Base-by-base conservation (phyloP, 2,888 invertebrate genomes). In the Lasioglossum leucozonium region DNA sequence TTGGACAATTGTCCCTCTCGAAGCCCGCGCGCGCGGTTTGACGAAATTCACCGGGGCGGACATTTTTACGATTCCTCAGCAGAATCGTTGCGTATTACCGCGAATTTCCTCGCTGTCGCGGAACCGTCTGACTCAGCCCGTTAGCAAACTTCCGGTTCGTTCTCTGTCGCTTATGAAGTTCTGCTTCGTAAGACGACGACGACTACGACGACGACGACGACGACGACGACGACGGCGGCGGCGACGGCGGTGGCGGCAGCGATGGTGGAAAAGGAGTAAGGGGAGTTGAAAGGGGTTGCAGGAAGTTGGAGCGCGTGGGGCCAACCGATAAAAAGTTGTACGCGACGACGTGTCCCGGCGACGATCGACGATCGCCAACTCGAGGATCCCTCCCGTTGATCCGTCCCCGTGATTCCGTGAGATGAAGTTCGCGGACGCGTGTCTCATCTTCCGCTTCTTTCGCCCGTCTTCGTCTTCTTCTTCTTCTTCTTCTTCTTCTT, bases 91-190 rank as follows among this genome's bases (percentile, higher is more conserved):
- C 77, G 85, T 72, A 75, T 86, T 84, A 85, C 78, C 85, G 78
- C 81, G 86, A 85, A 81, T 81, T 78, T 72, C 55, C 58, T 51
- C 44, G 62, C 44, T 71, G 77, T 67, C 77, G 84, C 37, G 75
- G 77, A 22, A 55, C 76, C 58, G 76, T 51, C 85, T 82, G 86
- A 85, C 81, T 85, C 86, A 86, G 86, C 85, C 82, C 85, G 85
- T 86, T 86, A 82, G 85, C 74, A 82, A 86, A 86, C 85, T 85
- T 86, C 79, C 78, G 73, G 81, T 47, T 77, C 79, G 85, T 81
- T 85, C 82, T 65, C 69, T 74, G 73, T 77, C 77, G 85, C 79
- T 85, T 79, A 82, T 82, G 81, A 86, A 86, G 77, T 85, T 86
- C 73, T 79, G 80, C 84, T 75, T 79, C 81, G 86, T 86, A 86